Evolutionary conservation across 2,113 vertebrate species (phyloP).

Genomic region (Syrmaticus mikado): DNA sequence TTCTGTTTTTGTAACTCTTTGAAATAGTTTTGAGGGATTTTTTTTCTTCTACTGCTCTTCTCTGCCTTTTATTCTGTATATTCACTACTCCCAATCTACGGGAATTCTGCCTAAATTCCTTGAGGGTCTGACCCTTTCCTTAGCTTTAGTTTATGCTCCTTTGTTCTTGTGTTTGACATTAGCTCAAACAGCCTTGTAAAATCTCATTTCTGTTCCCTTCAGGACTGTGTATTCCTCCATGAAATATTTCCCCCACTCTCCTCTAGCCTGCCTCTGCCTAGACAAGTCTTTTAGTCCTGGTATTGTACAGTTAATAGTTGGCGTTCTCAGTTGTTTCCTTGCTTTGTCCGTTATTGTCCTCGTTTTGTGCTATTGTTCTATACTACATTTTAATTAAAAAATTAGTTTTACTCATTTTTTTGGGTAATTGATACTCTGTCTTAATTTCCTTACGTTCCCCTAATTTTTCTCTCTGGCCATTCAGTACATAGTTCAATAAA

Average conservation of each 20-base stretch:
- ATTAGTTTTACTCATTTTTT: neutral
- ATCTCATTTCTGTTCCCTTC: constrained; percentile 79
- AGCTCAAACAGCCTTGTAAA: constrained; percentile 80
- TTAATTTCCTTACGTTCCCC: neutral
- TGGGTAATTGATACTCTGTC: neutral
- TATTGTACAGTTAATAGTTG: constrained; percentile 37
- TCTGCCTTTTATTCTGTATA: constrained; percentile 75
- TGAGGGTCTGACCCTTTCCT: constrained; percentile 81
- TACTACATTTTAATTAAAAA: neutral
- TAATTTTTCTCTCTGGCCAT: neutral
- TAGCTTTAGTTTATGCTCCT: constrained; percentile 79
- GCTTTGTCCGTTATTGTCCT: neutral
- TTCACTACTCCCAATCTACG: constrained; percentile 72
- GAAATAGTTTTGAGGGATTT: constrained; percentile 1
- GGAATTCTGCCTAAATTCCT: constrained; percentile 81
- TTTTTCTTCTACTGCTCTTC: constrained; percentile 37
- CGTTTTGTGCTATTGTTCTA: neutral
- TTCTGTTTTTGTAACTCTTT: constrained; percentile 48
- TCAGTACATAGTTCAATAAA: neutral
- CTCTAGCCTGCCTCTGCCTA: neutral
- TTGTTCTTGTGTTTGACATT: constrained; percentile 82
- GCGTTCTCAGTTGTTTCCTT: constrained; percentile 16
- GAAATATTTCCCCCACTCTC: constrained; percentile 55
- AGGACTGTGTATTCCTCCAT: constrained; percentile 76
- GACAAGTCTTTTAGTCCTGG: constrained; percentile 32